Base-by-base conservation (phyloP, 2,888 invertebrate species). In the Himalopsyche tibetana region DNA sequence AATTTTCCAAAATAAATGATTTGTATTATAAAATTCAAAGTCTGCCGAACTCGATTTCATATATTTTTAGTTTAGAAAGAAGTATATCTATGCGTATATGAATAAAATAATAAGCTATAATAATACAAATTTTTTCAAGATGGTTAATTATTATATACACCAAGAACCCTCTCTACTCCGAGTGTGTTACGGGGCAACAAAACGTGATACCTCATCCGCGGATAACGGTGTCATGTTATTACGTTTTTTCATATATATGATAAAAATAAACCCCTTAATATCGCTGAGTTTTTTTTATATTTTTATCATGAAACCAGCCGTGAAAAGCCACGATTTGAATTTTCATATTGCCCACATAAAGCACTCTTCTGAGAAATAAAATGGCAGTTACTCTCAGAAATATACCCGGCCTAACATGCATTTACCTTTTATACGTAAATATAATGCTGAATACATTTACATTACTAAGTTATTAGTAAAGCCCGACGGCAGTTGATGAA, bases 231-330 rank as follows among this genome's bases (percentile, higher is more conserved):
- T 81, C 55, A 55, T 40, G 81, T 45, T 81, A 81, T 81, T 55
- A 28, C 81, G 28, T 28, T 17, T 42, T 42, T 42, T 55, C 11
- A 42, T 81, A 36, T 81, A 38, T 28, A 63, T 36, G 15, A 36
- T 74, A 74, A 74, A 74, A 74, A 74, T 74, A 74, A 74, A 74
- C n/a, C 28, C 74, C 15, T 74, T 74, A 38, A 74, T 74, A 74
- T 36, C 19, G 74, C 12, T 0, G 74, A 5, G 36, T 36, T 74
- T 74, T 74, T 28, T 28, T 28, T 28, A n/a, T 74, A 74, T 74
- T 74, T 69, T 74, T 74, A 74, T 74, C 38, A 36, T 36, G 28
- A 74, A 74, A 36, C 74, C 74, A 74, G 15, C 38, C 74, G 36
- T 36, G 36, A 74, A 69, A 28, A 0, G 15, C 36, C 38, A 36